Percentiles rank a stretch among this genome's conserved stretches.
These are phyloP conservation scores for Craniophora ligustri DNA, from an alignment of 2,888 invertebrate genomes.

Conservation along the genomic window DNA sequence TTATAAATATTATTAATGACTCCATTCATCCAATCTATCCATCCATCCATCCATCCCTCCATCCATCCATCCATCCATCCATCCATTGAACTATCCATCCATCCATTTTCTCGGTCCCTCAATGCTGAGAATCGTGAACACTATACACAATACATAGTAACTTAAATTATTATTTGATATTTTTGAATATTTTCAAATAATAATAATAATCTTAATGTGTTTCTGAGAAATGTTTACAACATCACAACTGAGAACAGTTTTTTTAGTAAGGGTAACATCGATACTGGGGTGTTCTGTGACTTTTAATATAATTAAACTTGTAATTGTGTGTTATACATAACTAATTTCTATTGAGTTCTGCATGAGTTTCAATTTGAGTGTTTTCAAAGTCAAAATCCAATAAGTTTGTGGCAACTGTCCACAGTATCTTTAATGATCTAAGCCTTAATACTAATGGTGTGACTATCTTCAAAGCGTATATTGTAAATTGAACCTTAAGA, in stretches of 20 bases:
- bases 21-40: too few relatives aligned
- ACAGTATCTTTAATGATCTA: background rate
- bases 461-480: too few relatives aligned
- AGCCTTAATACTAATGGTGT: background rate
- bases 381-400: background rate
- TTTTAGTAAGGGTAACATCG: background rate
- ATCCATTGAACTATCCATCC: too few relatives aligned
- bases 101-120: too few relatives aligned
- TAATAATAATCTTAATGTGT: too few relatives aligned
- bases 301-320: background rate
- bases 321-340: background rate
- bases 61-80: too few relatives aligned
- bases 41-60: too few relatives aligned
- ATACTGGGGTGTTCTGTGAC: background rate
- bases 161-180: too few relatives aligned
- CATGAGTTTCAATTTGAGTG: conserved; percentile 3
- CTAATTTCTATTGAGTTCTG: background rate
- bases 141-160: too few relatives aligned
- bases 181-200: too few relatives aligned
- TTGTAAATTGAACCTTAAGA: conserved; percentile 3
- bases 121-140: too few relatives aligned
- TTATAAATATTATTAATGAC: background rate
- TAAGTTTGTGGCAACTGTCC: background rate
- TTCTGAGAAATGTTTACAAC: too few relatives aligned
- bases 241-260: background rate